Conservation (phyloP, 2,797 vertebrate genomes). For the Neomorphus geoffroyi region DNA sequence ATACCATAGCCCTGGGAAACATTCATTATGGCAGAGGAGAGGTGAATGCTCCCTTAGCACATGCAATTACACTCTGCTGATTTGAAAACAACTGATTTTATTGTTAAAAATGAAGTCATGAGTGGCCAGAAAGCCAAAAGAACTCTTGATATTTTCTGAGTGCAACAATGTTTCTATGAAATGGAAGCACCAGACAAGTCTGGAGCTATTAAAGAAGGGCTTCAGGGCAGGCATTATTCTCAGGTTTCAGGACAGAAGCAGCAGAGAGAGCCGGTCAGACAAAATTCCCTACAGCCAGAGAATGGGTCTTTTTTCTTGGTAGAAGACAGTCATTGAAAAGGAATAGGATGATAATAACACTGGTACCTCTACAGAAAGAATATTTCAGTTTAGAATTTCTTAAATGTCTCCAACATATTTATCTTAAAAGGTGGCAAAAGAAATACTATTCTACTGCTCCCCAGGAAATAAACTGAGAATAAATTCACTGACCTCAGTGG, state of each 20-base stretch:
- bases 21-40: slow-evolving; percentile 18
- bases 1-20: slow-evolving; percentile 26
- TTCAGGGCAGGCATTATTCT: not conserved
- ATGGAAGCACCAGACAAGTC: not conserved
- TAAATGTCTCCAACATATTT: not conserved
- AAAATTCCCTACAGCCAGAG: not conserved
- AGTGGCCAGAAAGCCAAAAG: not conserved
- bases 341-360: not conserved
- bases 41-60: not conserved
- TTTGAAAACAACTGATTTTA: slow-evolving; percentile 40
- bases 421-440: not conserved
- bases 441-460: not conserved
- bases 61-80: not conserved
- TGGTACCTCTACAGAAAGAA: not conserved
- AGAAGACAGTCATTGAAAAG: not conserved
- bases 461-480: not conserved
- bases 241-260: not conserved
- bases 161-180: not conserved
- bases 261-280: not conserved
- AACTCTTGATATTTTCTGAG: not conserved
- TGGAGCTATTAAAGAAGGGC: not conserved
- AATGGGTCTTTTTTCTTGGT: not conserved
- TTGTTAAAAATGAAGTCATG: not conserved
- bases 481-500: slow-evolving; percentile 23
- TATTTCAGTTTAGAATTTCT: not conserved